phyloP scores from a whole-genome alignment of 64 coral and sea anemone genomes.

The Pachyseris speciosa region DNA sequence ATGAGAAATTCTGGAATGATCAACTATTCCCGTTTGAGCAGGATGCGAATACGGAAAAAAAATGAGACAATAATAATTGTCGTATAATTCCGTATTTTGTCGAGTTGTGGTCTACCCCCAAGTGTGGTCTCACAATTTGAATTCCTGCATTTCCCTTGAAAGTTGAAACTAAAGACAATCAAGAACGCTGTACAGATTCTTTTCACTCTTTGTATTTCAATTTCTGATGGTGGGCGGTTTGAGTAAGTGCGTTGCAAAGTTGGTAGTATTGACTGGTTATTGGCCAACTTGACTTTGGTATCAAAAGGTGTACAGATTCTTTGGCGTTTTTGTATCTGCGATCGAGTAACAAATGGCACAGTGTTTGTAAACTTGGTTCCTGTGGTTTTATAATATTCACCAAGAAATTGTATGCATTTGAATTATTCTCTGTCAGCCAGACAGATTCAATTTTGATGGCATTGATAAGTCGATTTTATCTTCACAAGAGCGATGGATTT shows the following conservation, averaged over 20 bases:
- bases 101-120: neutral
- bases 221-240: neutral
- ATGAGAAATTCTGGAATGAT: neutral
- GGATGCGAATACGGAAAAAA: no score
- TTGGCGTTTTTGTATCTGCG: no score
- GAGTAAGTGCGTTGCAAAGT: neutral
- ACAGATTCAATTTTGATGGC: neutral
- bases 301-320: no score
- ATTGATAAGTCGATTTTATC: no score
- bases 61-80: no score
- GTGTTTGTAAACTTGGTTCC: neutral
- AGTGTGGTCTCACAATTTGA: neutral
- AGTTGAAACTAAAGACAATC: neutral
- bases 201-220: neutral
- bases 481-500: no score
- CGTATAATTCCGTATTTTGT: no score
- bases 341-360: neutral
- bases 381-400: neutral
- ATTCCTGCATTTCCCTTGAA: conserved; percentile 15
- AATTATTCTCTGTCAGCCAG: neutral
- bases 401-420: neutral
- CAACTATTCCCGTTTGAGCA: no score
- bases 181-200: neutral
- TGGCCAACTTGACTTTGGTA: no score
- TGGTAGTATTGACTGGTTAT: no score